Percentiles rank a stretch among this genome's conserved stretches.
Evolutionary conservation across 1,140 invertebrate genomes (phyloP).

Genomic region (Metaphire vulgaris): DNA sequence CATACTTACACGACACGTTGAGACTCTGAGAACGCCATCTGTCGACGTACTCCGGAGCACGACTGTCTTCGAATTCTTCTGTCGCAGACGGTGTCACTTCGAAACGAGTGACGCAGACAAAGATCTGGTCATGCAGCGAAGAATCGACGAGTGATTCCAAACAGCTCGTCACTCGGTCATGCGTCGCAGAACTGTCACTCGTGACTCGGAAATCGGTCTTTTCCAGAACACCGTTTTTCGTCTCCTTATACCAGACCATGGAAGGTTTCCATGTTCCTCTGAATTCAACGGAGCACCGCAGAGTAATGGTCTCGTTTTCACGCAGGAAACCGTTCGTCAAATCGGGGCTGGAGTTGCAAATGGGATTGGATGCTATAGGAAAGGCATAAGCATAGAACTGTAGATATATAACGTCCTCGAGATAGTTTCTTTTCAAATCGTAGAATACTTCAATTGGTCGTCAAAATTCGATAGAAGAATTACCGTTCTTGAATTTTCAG

Average conservation of each 20-base stretch:
- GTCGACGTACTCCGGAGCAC: not conserved
- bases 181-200: not conserved
- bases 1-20: not conserved
- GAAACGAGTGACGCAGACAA: not conserved
- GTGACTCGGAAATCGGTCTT: not conserved
- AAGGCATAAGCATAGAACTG: too few relatives aligned
- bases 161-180: not conserved
- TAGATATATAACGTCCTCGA: too few relatives aligned
- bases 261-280: not conserved
- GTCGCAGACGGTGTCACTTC: not conserved
- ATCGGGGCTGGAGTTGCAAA: not conserved
- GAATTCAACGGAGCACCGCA: not conserved
- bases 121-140: not conserved
- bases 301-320: not conserved
- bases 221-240: too few relatives aligned
- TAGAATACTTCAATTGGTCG: too few relatives aligned
- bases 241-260: not conserved
- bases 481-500: too few relatives aligned
- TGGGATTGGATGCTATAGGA: not conserved
- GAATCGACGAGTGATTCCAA: not conserved
- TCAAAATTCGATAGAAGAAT: too few relatives aligned
- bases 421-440: too few relatives aligned
- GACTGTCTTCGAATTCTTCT: not conserved
- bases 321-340: not conserved
- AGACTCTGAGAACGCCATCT: not conserved